Conservation (phyloP, 2,113 vertebrate genomes). For the Urocynchramus pylzowi region DNA sequence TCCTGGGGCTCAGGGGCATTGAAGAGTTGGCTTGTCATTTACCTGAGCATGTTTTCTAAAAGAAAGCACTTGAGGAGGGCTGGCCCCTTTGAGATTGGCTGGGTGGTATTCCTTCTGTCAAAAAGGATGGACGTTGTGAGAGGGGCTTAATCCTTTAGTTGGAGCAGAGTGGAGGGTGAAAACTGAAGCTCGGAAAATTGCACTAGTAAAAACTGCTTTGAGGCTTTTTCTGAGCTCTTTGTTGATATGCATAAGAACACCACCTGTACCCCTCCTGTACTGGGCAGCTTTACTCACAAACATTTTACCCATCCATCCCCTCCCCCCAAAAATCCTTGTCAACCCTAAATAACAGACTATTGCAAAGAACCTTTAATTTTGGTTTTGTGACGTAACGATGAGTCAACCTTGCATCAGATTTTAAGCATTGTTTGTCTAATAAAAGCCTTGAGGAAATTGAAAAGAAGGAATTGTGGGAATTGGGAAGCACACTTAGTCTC, state of each 20-base stretch:
- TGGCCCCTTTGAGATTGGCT: neutral
- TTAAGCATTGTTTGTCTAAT: neutral
- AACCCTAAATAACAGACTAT: neutral
- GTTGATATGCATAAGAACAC: neutral
- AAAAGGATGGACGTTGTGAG: neutral
- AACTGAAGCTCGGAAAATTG: neutral
- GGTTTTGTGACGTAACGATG: neutral
- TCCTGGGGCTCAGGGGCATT: neutral
- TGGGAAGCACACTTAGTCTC: neutral
- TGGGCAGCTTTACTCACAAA: neutral
- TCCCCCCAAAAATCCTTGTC: neutral
- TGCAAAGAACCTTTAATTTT: neutral
- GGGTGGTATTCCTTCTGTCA: neutral
- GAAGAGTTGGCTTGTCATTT: neutral
- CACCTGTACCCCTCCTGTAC: neutral
- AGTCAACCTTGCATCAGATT: neutral
- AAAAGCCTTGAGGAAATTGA: neutral
- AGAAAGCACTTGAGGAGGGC: neutral
- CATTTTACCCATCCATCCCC: neutral
- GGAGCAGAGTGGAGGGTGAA: neutral
- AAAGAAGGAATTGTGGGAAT: neutral
- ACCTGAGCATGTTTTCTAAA: neutral
- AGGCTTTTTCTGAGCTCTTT: neutral
- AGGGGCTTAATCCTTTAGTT: neutral
- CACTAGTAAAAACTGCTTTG: neutral